These are phyloP conservation scores for Gymnarchus niloticus DNA, from an alignment of 2,113 vertebrate genomes.

Conservation along the genomic window DNA sequence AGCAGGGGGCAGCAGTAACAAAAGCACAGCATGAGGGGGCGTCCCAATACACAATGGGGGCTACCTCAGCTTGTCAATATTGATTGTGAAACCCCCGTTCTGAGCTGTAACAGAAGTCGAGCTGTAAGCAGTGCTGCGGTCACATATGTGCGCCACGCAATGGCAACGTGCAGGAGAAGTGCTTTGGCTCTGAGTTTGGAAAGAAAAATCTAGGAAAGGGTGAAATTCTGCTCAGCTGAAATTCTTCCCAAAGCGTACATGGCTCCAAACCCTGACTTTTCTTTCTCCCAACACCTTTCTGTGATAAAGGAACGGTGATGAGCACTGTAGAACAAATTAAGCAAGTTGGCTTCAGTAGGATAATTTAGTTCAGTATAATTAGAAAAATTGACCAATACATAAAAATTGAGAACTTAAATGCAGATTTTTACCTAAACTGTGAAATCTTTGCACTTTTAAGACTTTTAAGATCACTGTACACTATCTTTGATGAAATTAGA, in stretches of 20 bases:
- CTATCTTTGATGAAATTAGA: neutral
- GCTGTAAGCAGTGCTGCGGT: neutral
- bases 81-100: slow-evolving; percentile 14
- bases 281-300: neutral
- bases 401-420: neutral
- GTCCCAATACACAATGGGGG: slow-evolving; percentile 18
- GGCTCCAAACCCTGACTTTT: neutral
- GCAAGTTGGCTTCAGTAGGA: too few relatives aligned
- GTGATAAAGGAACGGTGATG: neutral
- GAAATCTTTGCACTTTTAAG: neutral
- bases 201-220: neutral
- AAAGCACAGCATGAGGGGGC: slow-evolving; percentile 23
- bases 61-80: slow-evolving; percentile 10
- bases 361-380: neutral
- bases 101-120: neutral
- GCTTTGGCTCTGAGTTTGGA: neutral
- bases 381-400: too few relatives aligned
- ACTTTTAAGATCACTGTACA: neutral
- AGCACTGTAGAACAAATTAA: neutral
- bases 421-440: neutral
- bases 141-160: too few relatives aligned
- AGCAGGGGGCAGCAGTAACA: slow-evolving; percentile 32
- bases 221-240: neutral
- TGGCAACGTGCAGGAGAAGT: neutral
- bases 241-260: neutral